Conservation (phyloP, 2,888 invertebrate genomes). For the Athalia rosae region DNA sequence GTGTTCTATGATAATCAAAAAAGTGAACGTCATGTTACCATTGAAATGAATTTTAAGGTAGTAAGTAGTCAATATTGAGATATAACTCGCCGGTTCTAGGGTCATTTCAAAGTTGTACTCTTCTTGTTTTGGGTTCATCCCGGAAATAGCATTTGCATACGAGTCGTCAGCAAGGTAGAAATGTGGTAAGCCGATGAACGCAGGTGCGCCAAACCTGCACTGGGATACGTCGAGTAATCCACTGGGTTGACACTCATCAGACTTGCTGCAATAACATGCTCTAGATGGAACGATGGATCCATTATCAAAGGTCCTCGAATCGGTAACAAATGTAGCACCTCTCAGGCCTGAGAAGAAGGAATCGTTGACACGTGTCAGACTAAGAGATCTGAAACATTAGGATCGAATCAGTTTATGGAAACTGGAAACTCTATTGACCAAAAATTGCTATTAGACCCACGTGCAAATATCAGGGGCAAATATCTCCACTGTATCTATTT, state of each 20-base stretch:
- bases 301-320: constrained; percentile 83
- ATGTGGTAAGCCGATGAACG: constrained; percentile 88
- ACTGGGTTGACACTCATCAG: constrained; percentile 71
- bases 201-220: constrained; percentile 88
- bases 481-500: constrained; percentile 78
- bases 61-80: too few species aligned
- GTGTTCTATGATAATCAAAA: constrained; percentile 74
- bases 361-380: constrained; percentile 67
- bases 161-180: constrained; percentile 84
- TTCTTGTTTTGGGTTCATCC: constrained; percentile 80
- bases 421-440: background rate
- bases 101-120: constrained; percentile 81
- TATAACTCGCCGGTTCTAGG: constrained; percentile 79
- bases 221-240: constrained; percentile 84
- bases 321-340: constrained; percentile 77
- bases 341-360: constrained; percentile 73
- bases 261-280: constrained; percentile 80
- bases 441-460: constrained; percentile 73
- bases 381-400: constrained; percentile 69
- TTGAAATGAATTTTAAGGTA: too few species aligned
- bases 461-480: constrained; percentile 89
- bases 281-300: constrained; percentile 78
- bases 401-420: background rate
- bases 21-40: background rate
- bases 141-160: constrained; percentile 79